These are phyloP conservation scores for Phania funesta DNA, from an alignment of 2,888 invertebrate species.

Conservation along the genomic window DNA sequence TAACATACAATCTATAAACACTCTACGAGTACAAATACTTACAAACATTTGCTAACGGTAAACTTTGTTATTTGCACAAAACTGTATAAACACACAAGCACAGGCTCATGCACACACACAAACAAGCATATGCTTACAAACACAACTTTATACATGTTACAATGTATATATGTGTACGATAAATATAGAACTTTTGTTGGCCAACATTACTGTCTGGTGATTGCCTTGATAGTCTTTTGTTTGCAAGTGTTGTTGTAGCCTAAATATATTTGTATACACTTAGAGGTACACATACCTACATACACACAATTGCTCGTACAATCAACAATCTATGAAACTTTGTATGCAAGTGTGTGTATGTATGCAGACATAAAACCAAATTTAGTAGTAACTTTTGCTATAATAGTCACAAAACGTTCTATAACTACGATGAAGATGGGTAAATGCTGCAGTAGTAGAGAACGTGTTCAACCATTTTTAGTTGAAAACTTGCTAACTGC, in stretches of 20 bases:
- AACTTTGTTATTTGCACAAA: constrained; percentile 45
- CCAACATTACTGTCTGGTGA: constrained; percentile 63
- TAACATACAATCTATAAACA: constrained; percentile 1
- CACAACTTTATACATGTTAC: background rate
- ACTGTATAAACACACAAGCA: background rate
- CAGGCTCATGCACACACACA: background rate
- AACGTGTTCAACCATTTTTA: constrained; percentile 31
- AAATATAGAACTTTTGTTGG: constrained; percentile 52
- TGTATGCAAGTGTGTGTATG: background rate
- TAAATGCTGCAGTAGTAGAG: background rate
- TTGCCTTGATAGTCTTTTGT: constrained; percentile 57
- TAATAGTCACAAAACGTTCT: constrained; percentile 27
- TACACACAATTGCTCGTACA: background rate
- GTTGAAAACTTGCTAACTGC: constrained; percentile 11
- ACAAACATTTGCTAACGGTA: constrained; percentile 36
- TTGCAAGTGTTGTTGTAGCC: constrained; percentile 17
- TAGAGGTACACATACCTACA: background rate
- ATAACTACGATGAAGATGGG: constrained; percentile 14
- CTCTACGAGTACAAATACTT: background rate
- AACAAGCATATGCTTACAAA: background rate
- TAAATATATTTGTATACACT: constrained; percentile 9
- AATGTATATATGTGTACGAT: constrained; percentile 10
- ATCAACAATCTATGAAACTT: background rate
- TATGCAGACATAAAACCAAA: constrained; percentile 47
- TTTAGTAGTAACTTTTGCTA: constrained; percentile 56